Evolutionary conservation across 2,888 invertebrate species (phyloP), one percentile per base, ranked within the genome.

Genomic region (Lomographa bimaculata): DNA sequence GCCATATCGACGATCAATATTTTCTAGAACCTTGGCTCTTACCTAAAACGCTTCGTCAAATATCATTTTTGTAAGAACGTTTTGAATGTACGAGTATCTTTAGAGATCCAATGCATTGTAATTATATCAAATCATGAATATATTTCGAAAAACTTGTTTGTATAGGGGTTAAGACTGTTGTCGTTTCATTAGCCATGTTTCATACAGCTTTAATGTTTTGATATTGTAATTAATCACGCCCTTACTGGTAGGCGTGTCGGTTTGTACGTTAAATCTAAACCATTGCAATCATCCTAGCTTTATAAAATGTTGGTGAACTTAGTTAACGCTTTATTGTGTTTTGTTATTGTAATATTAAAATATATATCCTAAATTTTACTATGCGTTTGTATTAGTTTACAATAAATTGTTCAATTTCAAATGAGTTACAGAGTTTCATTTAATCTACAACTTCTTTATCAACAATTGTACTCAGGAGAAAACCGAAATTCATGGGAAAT

Each of bases 321-420:
- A 77, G 79, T 86, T 84, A 83, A 68, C 67, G 85, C 86, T 86
- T 86, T 77, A 76, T 71, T 78, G 76, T 80, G 85, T 86, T 87
- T 72, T 85, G 86, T 86, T 53, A 86, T 80, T 62, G 66, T 77
- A 83, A 75, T 75, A 79, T 79, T 79, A 79, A 77, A 84, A 82
- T 83, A 85, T 89, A 78, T 86, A 87, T 89, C 82, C 75, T 79
- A 86, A 87, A 87, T 85, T 89, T 77, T 87, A 87, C 82, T 80
- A 81, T 86, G 74, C 82, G 86, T 89, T 87, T 74, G 77, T 82
- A 86, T 87, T 82, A 86, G 80, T 89, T 86, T 80, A 79, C 79
- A 86, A 82, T 86, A 86, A 89, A 87, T 79, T 80, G 86, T 87
- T 87, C 84, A 58, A 83, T 75, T 78, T 79, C 79, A 72, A 59